Evolutionary conservation across 2,888 invertebrate genomes (phyloP).

Genomic region (Andrena minutula): DNA sequence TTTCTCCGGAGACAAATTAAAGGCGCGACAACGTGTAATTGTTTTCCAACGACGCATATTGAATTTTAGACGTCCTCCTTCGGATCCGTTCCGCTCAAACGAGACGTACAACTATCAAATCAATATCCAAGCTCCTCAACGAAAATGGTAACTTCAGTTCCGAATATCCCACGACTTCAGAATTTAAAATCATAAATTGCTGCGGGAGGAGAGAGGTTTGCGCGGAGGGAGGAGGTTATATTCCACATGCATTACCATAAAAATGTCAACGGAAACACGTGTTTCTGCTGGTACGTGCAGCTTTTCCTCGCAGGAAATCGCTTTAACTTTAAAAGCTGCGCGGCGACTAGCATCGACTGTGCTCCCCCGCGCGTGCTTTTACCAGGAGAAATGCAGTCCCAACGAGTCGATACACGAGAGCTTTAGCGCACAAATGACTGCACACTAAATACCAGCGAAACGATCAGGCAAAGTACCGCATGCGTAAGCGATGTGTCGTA

Average conservation of each 20-base stretch:
- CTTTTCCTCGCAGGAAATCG: slow-evolving; percentile 34
- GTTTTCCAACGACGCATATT: slow-evolving; percentile 76
- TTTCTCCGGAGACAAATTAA: slow-evolving; percentile 54
- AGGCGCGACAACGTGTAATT: slow-evolving; percentile 71
- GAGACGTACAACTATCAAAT: slow-evolving; percentile 27
- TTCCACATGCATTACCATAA: not conserved
- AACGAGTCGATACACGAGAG: slow-evolving; percentile 28
- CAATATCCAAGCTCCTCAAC: not conserved
- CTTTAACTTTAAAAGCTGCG: slow-evolving; percentile 50
- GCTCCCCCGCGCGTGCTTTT: slow-evolving; percentile 35
- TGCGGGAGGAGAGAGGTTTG: too few relatives aligned
- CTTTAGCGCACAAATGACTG: slow-evolving; percentile 37
- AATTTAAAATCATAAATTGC: not conserved
- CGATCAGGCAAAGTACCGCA: slow-evolving; percentile 9
- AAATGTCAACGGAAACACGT: not conserved
- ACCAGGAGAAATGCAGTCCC: slow-evolving; percentile 17
- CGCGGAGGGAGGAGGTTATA: not conserved
- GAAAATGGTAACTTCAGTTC: not conserved
- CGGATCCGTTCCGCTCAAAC: slow-evolving; percentile 7
- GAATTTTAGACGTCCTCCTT: slow-evolving; percentile 60
- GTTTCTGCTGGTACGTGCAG: not conserved
- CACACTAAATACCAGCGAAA: slow-evolving; percentile 29
- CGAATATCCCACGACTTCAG: not conserved
- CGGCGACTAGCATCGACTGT: not conserved
- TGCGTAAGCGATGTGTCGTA: not conserved